phyloP scores from a whole-genome alignment of 1,140 invertebrate genomes.

The Macrostomum lignano region DNA sequence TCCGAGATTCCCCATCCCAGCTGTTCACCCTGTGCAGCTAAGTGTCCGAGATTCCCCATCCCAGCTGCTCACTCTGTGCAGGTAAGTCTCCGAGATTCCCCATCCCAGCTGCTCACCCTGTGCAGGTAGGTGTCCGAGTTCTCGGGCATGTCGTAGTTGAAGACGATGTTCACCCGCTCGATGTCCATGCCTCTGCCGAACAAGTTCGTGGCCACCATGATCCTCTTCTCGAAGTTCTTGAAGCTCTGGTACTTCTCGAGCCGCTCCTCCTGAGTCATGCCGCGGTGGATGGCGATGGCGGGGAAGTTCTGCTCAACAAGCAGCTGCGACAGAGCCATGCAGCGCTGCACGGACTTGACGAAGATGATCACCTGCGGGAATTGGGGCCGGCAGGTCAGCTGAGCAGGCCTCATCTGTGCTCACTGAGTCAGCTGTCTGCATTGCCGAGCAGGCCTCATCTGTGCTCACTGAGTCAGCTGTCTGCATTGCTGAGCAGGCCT shows the following conservation, averaged over 20 bases:
- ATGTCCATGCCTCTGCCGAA: conserved; percentile 54
- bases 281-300: conserved; percentile 88
- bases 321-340: conserved; percentile 76
- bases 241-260: conserved; percentile 75
- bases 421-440: too few species aligned
- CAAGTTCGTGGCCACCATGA: conserved; percentile 85
- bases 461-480: too few species aligned
- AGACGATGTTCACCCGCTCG: conserved; percentile 85
- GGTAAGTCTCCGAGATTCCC: too few species aligned
- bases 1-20: too few species aligned
- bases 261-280: conserved; percentile 90
- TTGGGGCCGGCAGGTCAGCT: too few species aligned
- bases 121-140: conserved; percentile 96
- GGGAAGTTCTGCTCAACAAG: conserved; percentile 96
- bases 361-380: conserved; percentile 47
- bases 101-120: conserved; percentile 45
- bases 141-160: conserved; percentile 99
- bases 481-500: too few species aligned
- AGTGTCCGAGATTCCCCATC: too few species aligned
- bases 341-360: conserved; percentile 90
- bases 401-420: too few species aligned
- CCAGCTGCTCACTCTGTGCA: too few species aligned
- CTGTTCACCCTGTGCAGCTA: too few species aligned
- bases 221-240: conserved; percentile 96
- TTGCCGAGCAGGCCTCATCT: too few species aligned